These are phyloP conservation scores for Corynorhinus townsendii DNA, from an alignment of 2,113 vertebrate genomes.

Conservation along the genomic window DNA sequence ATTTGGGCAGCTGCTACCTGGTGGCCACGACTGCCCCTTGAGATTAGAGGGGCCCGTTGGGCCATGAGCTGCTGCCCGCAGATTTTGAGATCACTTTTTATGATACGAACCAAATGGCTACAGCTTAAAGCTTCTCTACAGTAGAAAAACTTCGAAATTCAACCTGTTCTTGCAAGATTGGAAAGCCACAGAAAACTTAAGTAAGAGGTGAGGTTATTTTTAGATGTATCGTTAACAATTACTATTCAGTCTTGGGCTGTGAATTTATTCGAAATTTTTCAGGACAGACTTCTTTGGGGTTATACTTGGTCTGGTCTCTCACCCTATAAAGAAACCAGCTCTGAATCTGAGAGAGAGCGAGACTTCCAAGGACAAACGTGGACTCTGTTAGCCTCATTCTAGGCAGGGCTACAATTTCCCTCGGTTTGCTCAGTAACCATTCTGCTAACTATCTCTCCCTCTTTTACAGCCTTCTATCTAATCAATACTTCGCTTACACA, in stretches of 20 bases:
- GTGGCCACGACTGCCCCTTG: background rate
- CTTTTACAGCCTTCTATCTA: background rate
- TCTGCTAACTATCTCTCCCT: background rate
- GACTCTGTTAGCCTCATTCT: background rate
- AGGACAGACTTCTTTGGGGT: background rate
- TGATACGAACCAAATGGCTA: background rate
- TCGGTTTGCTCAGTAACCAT: background rate
- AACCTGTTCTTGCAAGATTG: background rate
- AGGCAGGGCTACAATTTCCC: background rate
- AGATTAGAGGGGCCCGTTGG: background rate
- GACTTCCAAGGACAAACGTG: background rate
- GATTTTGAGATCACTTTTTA: background rate
- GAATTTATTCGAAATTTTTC: slow-evolving; percentile 11
- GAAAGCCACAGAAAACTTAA: slow-evolving; percentile 10
- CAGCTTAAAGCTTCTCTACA: background rate
- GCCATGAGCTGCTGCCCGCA: background rate
- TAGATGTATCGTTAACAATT: background rate
- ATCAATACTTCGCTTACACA: slow-evolving; percentile 1
- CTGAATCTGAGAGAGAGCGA: background rate
- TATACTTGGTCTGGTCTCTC: slow-evolving; percentile 1
- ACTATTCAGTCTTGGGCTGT: background rate
- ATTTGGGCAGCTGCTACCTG: background rate
- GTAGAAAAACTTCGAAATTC: background rate
- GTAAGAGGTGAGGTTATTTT: background rate
- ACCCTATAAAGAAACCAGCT: background rate